A percentile compares a stretch with the other conserved stretches of the same genome.
phyloP scores from a whole-genome alignment of 2,888 invertebrate species.

The Drosophila maculinotata region DNA sequence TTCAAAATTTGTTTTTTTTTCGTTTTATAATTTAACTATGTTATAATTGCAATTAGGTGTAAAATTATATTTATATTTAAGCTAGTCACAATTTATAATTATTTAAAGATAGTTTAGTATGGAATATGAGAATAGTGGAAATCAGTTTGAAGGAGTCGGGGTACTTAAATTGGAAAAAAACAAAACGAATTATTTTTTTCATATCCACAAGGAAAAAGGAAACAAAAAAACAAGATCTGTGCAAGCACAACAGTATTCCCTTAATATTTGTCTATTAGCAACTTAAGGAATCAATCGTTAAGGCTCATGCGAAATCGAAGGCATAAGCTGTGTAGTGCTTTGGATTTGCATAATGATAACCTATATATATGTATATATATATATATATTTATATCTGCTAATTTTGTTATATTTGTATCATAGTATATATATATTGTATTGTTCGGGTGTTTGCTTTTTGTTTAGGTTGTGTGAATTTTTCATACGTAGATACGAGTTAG shows the following conservation, averaged over 20 bases:
- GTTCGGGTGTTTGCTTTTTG: constrained; percentile 16
- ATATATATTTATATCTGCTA: constrained; percentile 28
- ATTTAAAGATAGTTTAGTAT: constrained; percentile 19
- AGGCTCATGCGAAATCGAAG: constrained; percentile 37
- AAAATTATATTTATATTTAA: constrained; percentile 61
- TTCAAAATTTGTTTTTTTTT: constrained; percentile 50
- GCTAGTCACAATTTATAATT: constrained; percentile 40
- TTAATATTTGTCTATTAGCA: constrained; percentile 25
- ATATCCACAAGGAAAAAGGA: constrained; percentile 1
- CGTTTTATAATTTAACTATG: constrained; percentile 45
- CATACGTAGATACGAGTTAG: constrained; percentile 42
- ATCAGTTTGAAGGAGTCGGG: constrained; percentile 14
- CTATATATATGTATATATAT: constrained; percentile 19
- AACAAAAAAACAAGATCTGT: constrained; percentile 18
- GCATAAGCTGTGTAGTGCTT: constrained; percentile 35
- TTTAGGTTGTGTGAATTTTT: constrained; percentile 24
- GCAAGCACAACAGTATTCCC: constrained; percentile 30
- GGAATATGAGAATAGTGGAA: constrained; percentile 19
- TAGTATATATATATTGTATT: constrained; percentile 21
- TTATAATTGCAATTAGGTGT: constrained; percentile 61
- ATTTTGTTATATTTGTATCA: constrained; percentile 7
- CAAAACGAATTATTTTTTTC: constrained; percentile 4
- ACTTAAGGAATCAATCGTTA: constrained; percentile 39
- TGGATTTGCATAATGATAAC: constrained; percentile 24
- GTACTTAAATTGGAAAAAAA: constrained; percentile 17